A percentile compares a stretch with the other conserved stretches of the same genome.
phyloP scores from a whole-genome alignment of 2,797 vertebrate genomes.

The Micrastur ruficollis region DNA sequence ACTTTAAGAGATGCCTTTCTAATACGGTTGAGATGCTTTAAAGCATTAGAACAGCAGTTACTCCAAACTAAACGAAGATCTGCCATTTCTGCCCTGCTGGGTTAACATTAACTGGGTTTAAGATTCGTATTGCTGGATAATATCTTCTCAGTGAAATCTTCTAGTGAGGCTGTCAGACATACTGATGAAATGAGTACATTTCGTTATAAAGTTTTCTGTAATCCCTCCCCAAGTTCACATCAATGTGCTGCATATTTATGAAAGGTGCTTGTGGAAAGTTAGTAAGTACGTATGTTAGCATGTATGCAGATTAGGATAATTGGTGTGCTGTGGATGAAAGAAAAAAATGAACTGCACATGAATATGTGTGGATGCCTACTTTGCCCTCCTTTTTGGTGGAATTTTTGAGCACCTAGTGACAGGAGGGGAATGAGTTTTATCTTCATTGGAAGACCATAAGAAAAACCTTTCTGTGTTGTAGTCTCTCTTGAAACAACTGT shows the following conservation, averaged over 20 bases:
- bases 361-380: not conserved
- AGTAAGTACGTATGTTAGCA: not conserved
- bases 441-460: not conserved
- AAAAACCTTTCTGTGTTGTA: not conserved
- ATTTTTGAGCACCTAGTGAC: not conserved
- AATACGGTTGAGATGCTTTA: not conserved
- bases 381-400: not conserved
- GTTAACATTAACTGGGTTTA: not conserved
- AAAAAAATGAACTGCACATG: not conserved
- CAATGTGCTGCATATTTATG: not conserved
- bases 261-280: not conserved
- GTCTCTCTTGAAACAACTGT: not conserved
- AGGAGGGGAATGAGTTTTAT: not conserved
- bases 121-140: not conserved
- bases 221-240: not conserved
- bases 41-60: not conserved
- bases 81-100: not conserved
- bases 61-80: not conserved
- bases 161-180: not conserved
- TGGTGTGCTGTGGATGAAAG: not conserved
- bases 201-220: not conserved
- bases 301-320: not conserved
- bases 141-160: not conserved
- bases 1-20: not conserved
- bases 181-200: not conserved